Evolutionary conservation across 2,113 vertebrate species (phyloP).

Genomic region (Galemys pyrenaicus): DNA sequence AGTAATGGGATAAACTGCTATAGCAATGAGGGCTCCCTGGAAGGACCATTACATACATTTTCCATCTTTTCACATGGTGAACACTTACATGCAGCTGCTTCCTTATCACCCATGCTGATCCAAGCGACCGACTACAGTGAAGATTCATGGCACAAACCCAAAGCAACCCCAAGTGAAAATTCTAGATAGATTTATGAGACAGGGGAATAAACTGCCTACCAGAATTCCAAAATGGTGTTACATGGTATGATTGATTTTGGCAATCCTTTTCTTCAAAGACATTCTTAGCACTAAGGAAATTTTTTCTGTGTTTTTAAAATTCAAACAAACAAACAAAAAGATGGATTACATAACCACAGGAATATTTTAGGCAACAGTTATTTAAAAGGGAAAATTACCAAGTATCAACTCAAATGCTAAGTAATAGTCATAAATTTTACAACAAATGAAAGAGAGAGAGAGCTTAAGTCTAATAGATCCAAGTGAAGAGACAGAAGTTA

Average conservation of each 20-base stretch:
- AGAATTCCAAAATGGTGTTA: background rate
- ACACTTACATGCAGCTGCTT: constrained; percentile 18
- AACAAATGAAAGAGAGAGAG: background rate
- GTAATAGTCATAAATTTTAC: background rate
- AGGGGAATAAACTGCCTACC: background rate
- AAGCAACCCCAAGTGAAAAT: background rate
- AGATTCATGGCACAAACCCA: background rate
- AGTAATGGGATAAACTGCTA: constrained; percentile 52
- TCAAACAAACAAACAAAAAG: background rate
- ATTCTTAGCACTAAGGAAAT: background rate
- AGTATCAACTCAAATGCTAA: background rate
- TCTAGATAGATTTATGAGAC: background rate
- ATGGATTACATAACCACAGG: background rate
- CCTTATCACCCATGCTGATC: constrained; percentile 37
- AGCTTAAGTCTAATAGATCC: background rate
- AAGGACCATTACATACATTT: background rate
- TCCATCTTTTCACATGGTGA: background rate
- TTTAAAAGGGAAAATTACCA: constrained; percentile 19
- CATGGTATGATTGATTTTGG: background rate
- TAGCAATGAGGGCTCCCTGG: background rate
- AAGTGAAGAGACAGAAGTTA: background rate
- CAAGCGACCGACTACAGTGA: background rate
- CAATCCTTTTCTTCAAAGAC: constrained; percentile 11
- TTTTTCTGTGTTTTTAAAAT: constrained; percentile 1
- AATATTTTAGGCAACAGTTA: background rate